Base-by-base conservation (phyloP, 2,888 invertebrate genomes). In the Venustoraphidia nigricollis region DNA sequence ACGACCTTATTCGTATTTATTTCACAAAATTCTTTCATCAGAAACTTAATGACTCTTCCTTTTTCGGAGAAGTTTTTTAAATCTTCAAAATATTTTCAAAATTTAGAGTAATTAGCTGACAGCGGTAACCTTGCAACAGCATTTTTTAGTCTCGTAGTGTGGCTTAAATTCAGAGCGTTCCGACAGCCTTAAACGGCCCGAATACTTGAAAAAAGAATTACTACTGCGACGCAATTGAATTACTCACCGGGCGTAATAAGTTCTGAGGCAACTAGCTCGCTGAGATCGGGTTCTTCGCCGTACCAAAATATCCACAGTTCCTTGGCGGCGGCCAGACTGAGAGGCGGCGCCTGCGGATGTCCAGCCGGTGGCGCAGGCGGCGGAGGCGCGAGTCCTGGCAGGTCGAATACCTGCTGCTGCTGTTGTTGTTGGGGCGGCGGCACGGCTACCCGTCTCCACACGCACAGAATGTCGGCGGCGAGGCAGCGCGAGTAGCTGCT, bases 301-400 rank as follows among this genome's bases (percentile, higher is more conserved):
- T 97, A 98, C 97, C 97, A 98, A 75, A 98, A 99, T 68, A 98
- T 89, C 97, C 97, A 98, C 53, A 99, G 79, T 69, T 98, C 97
- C 74, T 96, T 97, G 67, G 89, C 83, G 62, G 88, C 84, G 65
- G 83, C 80, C 59, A 89, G 75, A 59, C 86, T 84, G 60, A 89
- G 77, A 56, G 88, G 86, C 63, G 83, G 84, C 62, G 80, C 80
- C 57, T 69, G 66, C 58, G 63, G 66, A 64, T 72, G 72, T 62
- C 70, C 75, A 64, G 73, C 75, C 63, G 69, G 71, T 61, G 69
- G 64, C 44, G 62, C 65, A 49, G 74, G 71, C 55, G 70, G 72
- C 54, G 72, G 71, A 51, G 72, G 70, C 55, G 51, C 51, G 45
- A 52, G 62, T 64, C 51, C 55, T 54, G 11, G 51, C 52, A 64